Conservation (phyloP, 2,888 invertebrate species). For the Sminthurinus aureus region DNA sequence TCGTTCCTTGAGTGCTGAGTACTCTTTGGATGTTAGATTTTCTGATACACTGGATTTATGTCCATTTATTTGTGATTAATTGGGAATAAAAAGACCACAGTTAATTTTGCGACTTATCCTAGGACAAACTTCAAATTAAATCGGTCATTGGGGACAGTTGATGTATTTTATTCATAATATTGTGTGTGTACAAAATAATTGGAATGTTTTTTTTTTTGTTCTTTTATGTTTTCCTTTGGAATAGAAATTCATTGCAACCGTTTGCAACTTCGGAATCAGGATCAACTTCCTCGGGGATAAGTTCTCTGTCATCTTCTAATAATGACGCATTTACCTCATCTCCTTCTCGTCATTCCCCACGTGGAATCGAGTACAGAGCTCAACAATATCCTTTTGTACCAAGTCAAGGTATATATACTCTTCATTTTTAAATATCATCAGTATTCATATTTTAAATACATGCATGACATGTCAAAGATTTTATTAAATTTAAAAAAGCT, state of each 20-base stretch:
- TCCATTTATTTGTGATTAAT: too few species aligned
- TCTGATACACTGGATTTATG: too few species aligned
- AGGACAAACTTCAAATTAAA: too few species aligned
- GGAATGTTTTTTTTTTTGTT: neutral
- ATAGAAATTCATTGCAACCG: conserved; percentile 55
- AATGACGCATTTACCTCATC: conserved; percentile 39
- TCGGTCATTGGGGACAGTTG: too few species aligned
- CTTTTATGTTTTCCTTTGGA: conserved; percentile 2
- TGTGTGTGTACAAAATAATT: neutral
- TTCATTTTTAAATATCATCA: neutral
- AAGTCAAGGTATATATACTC: conserved; percentile 62
- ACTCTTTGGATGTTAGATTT: too few species aligned
- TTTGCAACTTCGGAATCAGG: conserved; percentile 52
- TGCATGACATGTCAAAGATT: neutral
- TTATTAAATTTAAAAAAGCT: neutral
- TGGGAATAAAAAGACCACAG: too few species aligned
- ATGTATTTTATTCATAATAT: neutral
- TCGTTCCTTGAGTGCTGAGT: too few species aligned
- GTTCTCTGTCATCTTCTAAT: conserved; percentile 47
- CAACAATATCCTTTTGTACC: conserved; percentile 62
- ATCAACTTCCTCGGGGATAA: conserved; percentile 45
- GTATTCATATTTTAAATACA: neutral
- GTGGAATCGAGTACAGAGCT: conserved; percentile 56
- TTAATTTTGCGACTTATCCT: too few species aligned
- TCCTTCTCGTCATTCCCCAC: conserved; percentile 51